phyloP scores from a whole-genome alignment of 2,797 vertebrate genomes.

The Lateolabrax maculatus region DNA sequence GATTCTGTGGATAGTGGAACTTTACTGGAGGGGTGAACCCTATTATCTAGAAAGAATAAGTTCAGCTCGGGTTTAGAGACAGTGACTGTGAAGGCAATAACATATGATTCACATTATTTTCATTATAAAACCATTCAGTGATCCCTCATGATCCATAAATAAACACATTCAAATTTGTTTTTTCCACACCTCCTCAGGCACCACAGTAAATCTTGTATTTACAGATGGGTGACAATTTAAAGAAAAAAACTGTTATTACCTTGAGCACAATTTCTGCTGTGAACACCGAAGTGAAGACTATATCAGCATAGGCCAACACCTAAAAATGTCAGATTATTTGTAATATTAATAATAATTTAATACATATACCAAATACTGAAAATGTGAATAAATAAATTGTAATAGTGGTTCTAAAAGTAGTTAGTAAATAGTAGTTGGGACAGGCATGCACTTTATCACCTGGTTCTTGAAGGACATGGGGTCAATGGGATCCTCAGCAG shows the following conservation, averaged over 20 bases:
- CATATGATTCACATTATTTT: not conserved
- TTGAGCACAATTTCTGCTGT: constrained; percentile 95
- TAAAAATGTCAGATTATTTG: constrained; percentile 59
- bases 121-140: not conserved
- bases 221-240: too few species aligned
- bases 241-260: constrained; percentile 87
- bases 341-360: not conserved
- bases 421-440: too few species aligned
- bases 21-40: not conserved
- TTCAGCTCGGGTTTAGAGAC: not conserved
- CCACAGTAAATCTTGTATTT: too few species aligned
- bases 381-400: too few species aligned
- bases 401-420: too few species aligned
- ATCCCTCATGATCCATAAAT: not conserved
- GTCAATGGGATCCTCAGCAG: constrained; percentile 94
- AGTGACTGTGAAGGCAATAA: not conserved
- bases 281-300: constrained; percentile 94
- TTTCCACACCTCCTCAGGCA: too few species aligned
- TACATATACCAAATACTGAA: not conserved
- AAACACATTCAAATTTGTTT: too few species aligned
- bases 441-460: constrained; percentile 74
- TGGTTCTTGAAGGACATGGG: constrained; percentile 92
- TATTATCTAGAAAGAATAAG: not conserved
- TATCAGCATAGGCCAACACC: constrained; percentile 93
- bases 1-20: not conserved